Evolutionary conservation across 2,113 vertebrate genomes (phyloP), one percentile per base, ranked within the genome.

Genomic region (Xiphophorus maculatus): DNA sequence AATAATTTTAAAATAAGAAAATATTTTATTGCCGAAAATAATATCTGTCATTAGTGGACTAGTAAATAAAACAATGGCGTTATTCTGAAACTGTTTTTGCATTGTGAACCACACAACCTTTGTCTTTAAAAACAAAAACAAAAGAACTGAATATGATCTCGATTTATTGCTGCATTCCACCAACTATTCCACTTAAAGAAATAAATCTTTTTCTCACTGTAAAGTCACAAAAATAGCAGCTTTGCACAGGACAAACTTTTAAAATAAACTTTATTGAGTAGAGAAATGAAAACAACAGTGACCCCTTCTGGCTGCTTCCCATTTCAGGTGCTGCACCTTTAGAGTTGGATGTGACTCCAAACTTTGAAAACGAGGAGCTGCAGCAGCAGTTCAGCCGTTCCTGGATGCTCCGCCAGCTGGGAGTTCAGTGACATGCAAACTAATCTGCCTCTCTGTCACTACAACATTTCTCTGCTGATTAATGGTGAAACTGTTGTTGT

Each of bases 401-500:
- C 42, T 19, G 25, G 73, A 29, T 71, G 66, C 75, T 17, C 71
- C 30, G 29, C 61, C 76, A 71, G 65, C 81, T 30, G 19, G 19
- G 25, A 74, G 74, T 27, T 33, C n/a, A 3, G 51, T 27, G 79
- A 81, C 71, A 79, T 80, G 77, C 68, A 40, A 25, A n/a, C 51
- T 58, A 58, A 58, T 8, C 8, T 17, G 22, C 51, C 75, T 73
- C 82, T 79, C 63, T 79, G 58, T 71, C 66, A 66, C 70, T 60
- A 68, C 66, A 66, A 58, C 82, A 82, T 76, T 88, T 70, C 71
- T 80, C 72, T 76, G 65, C 71, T 81, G 79, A 79, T 80, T 86
- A 84, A 83, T 71, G 69, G 66, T 69, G 76, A 63, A 79, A 76
- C 84, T 63, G 40, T 35, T 73, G 64, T 76, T 64, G 63, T 66